phyloP scores from a whole-genome alignment of 2,888 invertebrate species.

The Caenorhabditis panamensis region DNA sequence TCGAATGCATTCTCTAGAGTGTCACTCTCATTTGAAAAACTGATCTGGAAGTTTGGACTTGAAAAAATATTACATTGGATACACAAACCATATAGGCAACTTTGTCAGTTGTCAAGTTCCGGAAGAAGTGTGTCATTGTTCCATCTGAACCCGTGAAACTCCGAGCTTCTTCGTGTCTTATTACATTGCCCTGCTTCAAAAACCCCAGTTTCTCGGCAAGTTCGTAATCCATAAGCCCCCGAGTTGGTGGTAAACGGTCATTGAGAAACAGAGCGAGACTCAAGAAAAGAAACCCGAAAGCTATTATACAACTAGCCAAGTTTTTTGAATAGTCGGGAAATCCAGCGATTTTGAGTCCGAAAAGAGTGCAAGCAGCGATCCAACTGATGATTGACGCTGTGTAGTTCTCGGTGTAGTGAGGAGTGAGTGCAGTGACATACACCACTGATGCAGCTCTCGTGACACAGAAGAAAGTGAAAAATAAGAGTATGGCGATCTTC shows the following conservation, averaged over 20 bases:
- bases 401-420: neutral
- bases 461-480: constrained; percentile 25
- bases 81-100: constrained; percentile 13
- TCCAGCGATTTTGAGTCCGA: constrained; percentile 19
- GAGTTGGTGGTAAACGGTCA: constrained; percentile 10
- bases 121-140: neutral
- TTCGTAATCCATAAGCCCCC: constrained; percentile 22
- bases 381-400: constrained; percentile 11
- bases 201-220: constrained; percentile 26
- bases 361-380: constrained; percentile 23
- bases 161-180: constrained; percentile 35
- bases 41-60: constrained; percentile 12
- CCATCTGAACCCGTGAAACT: constrained; percentile 17
- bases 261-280: constrained; percentile 23
- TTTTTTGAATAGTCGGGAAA: constrained; percentile 30
- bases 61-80: neutral
- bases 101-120: constrained; percentile 39
- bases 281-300: constrained; percentile 26
- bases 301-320: constrained; percentile 19
- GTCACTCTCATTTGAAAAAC: constrained; percentile 21
- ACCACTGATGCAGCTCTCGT: neutral
- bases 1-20: neutral
- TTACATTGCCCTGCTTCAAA: neutral
- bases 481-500: constrained; percentile 8
- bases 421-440: constrained; percentile 5